phyloP scores from a whole-genome alignment of 2,888 invertebrate species.

The Myopa tessellatipennis region DNA sequence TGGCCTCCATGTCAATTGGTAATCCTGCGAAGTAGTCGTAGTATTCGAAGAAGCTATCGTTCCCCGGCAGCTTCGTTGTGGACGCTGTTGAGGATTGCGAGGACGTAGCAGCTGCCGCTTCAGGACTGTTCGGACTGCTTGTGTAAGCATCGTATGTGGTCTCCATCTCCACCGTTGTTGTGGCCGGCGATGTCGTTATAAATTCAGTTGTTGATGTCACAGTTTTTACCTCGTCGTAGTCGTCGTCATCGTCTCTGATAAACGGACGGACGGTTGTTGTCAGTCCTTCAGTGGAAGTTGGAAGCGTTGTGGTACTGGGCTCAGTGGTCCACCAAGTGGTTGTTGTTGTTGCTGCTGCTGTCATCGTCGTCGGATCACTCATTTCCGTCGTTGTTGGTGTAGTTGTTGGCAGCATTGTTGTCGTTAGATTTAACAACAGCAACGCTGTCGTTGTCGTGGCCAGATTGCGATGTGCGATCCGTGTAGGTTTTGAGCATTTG shows the following conservation, averaged over 20 bases:
- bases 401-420: slow-evolving; percentile 51
- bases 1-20: slow-evolving; percentile 48
- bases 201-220: slow-evolving; percentile 61
- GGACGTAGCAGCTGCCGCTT: slow-evolving; percentile 50
- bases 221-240: slow-evolving; percentile 19
- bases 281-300: slow-evolving; percentile 41
- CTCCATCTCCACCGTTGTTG: background rate
- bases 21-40: slow-evolving; percentile 63
- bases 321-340: slow-evolving; percentile 11
- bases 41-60: slow-evolving; percentile 60
- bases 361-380: background rate
- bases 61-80: slow-evolving; percentile 45
- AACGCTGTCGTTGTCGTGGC: slow-evolving; percentile 65
- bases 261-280: slow-evolving; percentile 45
- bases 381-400: slow-evolving; percentile 29
- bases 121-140: slow-evolving; percentile 50
- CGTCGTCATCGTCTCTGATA: slow-evolving; percentile 29
- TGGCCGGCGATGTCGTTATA: slow-evolving; percentile 45
- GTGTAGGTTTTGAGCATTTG: slow-evolving; percentile 61
- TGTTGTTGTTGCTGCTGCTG: slow-evolving; percentile 40
- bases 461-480: slow-evolving; percentile 55
- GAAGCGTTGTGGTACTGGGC: no score
- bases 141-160: slow-evolving; percentile 50
- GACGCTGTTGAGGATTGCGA: slow-evolving; percentile 44
- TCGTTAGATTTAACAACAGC: slow-evolving; percentile 65